Conservation (phyloP, 2,113 vertebrate species). For the Corythornis cristatus region DNA sequence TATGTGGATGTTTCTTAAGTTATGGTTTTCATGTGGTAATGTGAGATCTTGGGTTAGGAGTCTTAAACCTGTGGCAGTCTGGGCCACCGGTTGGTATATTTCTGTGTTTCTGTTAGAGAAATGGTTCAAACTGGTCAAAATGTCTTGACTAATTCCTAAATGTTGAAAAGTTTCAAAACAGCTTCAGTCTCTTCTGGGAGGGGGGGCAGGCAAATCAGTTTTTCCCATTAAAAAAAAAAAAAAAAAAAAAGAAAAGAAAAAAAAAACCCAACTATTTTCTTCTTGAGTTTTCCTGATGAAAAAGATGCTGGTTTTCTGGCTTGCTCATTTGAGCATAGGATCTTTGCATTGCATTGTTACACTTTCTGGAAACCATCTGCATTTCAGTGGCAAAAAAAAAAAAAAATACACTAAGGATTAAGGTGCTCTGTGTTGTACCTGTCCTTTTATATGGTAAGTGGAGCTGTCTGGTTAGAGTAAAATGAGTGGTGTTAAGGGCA, state of each 20-base stretch:
- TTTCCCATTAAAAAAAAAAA: not conserved
- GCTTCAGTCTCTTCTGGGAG: not conserved
- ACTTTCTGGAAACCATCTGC: not conserved
- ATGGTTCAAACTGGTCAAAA: not conserved
- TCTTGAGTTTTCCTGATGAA: not conserved
- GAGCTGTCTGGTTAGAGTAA: not conserved
- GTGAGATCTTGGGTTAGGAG: not conserved
- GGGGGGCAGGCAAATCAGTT: accelerated
- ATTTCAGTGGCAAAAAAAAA: not conserved
- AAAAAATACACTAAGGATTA: not conserved
- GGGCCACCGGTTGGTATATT: not conserved
- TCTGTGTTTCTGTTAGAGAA: not conserved
- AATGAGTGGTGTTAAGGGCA: not conserved
- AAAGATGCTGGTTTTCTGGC: not conserved
- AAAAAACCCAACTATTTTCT: not conserved
- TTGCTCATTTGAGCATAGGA: not conserved
- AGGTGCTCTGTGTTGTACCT: not conserved
- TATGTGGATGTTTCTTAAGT: not conserved
- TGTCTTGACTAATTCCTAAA: not conserved
- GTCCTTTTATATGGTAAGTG: not conserved
- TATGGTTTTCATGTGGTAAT: not conserved
- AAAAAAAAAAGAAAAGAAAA: too few relatives aligned
- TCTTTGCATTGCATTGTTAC: not conserved
- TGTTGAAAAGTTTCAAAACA: not conserved
- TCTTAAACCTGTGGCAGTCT: not conserved